A percentile compares a stretch with the other conserved stretches of the same genome.
These are phyloP conservation scores for Mastacembelus armatus DNA, from an alignment of 2,797 vertebrate genomes.

Conservation along the genomic window DNA sequence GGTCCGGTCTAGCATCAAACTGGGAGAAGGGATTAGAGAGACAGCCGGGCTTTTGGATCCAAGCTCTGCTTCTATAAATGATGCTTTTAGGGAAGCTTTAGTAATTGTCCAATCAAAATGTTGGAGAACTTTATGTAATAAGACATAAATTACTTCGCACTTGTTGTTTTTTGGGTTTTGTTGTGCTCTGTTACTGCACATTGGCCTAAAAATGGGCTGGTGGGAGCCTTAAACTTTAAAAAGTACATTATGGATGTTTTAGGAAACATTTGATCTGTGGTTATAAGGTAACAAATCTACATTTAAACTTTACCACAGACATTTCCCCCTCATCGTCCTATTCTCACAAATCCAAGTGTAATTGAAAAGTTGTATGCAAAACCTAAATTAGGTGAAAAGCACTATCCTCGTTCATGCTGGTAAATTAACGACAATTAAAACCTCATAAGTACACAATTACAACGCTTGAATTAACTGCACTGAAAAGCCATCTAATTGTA, in stretches of 20 bases:
- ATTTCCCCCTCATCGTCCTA: background rate
- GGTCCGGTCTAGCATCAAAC: constrained; percentile 46
- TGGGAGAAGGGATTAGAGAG: constrained; percentile 44
- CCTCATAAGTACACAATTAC: background rate
- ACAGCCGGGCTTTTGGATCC: constrained; percentile 47
- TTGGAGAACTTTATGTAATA: constrained; percentile 48
- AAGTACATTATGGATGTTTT: too few relatives aligned
- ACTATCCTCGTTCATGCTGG: too few relatives aligned
- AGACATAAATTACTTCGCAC: constrained; percentile 31
- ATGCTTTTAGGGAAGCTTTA: constrained; percentile 40
- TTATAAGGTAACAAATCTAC: background rate
- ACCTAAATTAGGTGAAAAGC: too few relatives aligned
- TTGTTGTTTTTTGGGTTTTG: constrained; percentile 14
- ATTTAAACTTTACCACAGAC: background rate
- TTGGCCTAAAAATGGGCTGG: too few relatives aligned
- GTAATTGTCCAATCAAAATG: constrained; percentile 44
- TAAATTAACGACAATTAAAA: too few relatives aligned
- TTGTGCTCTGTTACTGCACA: too few relatives aligned
- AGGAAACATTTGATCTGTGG: too few relatives aligned
- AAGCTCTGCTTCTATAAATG: constrained; percentile 43
- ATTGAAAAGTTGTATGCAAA: background rate
- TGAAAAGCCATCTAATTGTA: constrained; percentile 6
- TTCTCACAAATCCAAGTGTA: background rate
- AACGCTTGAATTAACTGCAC: constrained; percentile 9
- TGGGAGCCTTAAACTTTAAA: too few relatives aligned